Evolutionary conservation across 2,888 invertebrate genomes (phyloP).

Genomic region (Oscheius sp.): DNA sequence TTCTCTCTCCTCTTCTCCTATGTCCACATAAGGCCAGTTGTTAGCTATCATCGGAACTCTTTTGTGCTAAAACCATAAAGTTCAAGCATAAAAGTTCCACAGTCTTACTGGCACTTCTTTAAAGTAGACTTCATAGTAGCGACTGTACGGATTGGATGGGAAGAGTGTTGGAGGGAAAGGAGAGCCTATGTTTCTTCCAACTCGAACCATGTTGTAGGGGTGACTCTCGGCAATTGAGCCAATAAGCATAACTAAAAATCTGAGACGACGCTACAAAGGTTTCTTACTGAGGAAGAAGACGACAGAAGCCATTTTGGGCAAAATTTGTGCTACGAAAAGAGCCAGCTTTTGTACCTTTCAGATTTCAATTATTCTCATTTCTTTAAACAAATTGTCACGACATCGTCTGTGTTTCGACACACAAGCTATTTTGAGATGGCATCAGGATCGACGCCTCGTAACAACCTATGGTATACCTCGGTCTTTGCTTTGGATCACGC

Average conservation of each 20-base stretch:
- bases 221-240: not conserved
- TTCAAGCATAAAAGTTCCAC: not conserved
- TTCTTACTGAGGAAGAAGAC: not conserved
- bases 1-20: not conserved
- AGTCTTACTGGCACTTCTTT: not conserved
- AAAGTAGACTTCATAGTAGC: not conserved
- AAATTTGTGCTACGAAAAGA: no score
- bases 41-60: not conserved
- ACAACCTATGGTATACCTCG: no score
- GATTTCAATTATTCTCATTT: no score
- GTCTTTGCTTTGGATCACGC: no score
- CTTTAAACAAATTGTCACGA: no score
- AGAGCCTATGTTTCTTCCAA: constrained; percentile 4
- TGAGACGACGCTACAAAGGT: not conserved
- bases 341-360: no score
- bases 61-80: not conserved
- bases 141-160: constrained; percentile 8
- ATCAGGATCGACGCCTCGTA: no score
- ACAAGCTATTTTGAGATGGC: no score
- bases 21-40: constrained; percentile 1
- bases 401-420: no score
- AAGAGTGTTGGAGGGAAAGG: not conserved
- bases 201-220: constrained; percentile 22
- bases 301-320: not conserved
- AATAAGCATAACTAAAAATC: not conserved